Evolutionary conservation across 2,888 invertebrate species (phyloP).

Genomic region (Petrophora chlorosata): DNA sequence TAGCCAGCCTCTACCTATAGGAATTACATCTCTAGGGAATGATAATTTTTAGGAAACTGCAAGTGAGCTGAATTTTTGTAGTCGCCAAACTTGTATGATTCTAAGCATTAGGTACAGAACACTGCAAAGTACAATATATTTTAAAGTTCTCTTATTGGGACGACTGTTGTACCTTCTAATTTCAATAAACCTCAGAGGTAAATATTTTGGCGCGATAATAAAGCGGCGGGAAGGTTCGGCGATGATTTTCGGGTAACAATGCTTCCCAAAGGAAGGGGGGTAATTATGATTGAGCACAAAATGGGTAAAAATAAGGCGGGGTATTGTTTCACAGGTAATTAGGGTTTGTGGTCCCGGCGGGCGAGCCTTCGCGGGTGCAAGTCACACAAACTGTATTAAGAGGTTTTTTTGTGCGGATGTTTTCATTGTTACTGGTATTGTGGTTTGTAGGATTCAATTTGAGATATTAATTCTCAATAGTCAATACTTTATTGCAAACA

Average conservation of each 20-base stretch:
- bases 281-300: constrained; percentile 84
- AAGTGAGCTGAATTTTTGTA: no score
- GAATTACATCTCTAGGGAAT: no score
- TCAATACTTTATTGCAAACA: no score
- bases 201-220: constrained; percentile 55
- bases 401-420: constrained; percentile 12
- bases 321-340: constrained; percentile 82
- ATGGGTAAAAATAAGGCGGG: constrained; percentile 78
- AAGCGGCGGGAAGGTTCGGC: constrained; percentile 50
- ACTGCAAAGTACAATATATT: neutral
- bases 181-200: constrained; percentile 43
- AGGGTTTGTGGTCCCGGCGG: constrained; percentile 79
- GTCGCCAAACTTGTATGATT: no score
- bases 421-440: neutral
- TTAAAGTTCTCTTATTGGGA: constrained; percentile 4
- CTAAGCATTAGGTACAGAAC: no score
- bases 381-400: constrained; percentile 49
- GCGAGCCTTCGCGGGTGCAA: constrained; percentile 55
- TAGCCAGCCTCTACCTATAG: no score
- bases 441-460: no score
- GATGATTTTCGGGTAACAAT: constrained; percentile 71
- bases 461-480: no score
- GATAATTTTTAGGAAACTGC: no score
- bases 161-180: constrained; percentile 21
- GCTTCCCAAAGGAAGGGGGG: constrained; percentile 68